These are phyloP conservation scores for Pteromalus puparum DNA, from an alignment of 1,140 invertebrate genomes.

Conservation along the genomic window DNA sequence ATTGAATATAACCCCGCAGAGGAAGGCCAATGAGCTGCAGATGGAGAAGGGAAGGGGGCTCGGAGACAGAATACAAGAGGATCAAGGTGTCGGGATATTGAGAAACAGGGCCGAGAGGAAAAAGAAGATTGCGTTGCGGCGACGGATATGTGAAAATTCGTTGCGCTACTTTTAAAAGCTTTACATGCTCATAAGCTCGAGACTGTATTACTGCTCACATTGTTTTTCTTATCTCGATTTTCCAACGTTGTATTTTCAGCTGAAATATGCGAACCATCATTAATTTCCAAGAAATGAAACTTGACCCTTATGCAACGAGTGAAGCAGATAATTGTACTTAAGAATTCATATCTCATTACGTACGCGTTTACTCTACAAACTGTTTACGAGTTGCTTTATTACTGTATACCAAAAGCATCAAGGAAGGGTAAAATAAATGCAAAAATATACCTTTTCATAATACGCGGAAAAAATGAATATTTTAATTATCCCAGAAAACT, in stretches of 20 bases:
- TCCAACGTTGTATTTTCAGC: too few relatives aligned
- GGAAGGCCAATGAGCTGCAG: slow-evolving; percentile 28
- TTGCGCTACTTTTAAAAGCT: neutral
- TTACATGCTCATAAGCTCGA: neutral
- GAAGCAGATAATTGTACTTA: too few relatives aligned
- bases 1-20: slow-evolving; percentile 1
- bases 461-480: too few relatives aligned
- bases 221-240: neutral
- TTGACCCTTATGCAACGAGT: too few relatives aligned
- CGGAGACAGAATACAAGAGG: slow-evolving; percentile 7
- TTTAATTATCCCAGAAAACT: too few relatives aligned
- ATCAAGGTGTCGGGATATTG: slow-evolving; percentile 18
- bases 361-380: neutral
- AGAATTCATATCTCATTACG: too few relatives aligned
- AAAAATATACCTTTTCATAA: too few relatives aligned
- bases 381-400: neutral
- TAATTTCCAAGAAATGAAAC: too few relatives aligned
- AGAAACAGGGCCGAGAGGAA: slow-evolving; percentile 11
- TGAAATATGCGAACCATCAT: too few relatives aligned
- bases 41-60: neutral
- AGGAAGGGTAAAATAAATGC: too few relatives aligned
- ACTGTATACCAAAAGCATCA: too few relatives aligned
- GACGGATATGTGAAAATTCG: neutral
- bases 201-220: neutral
- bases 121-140: slow-evolving; percentile 18